A percentile compares a stretch with the other conserved stretches of the same genome.
These are phyloP conservation scores for Sciaenops ocellatus DNA, from an alignment of 2,797 vertebrate genomes.

Conservation along the genomic window DNA sequence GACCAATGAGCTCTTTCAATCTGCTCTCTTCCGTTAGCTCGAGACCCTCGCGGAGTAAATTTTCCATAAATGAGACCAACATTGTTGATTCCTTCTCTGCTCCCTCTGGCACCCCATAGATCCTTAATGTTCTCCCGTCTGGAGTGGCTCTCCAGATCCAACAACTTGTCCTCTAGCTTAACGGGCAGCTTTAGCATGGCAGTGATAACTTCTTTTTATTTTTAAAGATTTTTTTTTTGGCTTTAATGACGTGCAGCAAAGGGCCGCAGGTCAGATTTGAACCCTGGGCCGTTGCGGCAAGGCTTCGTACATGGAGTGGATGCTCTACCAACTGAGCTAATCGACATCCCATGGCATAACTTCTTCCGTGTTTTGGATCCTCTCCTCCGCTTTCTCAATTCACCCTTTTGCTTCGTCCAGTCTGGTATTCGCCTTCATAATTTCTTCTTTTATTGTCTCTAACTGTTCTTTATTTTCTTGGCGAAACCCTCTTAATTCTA, in stretches of 20 bases:
- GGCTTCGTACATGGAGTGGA: too few relatives aligned
- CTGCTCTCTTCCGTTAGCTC: not conserved
- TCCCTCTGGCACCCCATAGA: conserved; percentile 15
- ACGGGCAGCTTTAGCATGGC: conserved; percentile 22
- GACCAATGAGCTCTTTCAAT: conserved; percentile 2
- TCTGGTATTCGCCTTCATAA: not conserved
- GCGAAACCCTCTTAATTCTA: not conserved
- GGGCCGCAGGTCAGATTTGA: too few relatives aligned
- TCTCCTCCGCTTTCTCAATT: conserved; percentile 11
- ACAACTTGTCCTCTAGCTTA: conserved; percentile 20
- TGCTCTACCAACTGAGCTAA: too few relatives aligned
- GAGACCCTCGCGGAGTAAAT: not conserved
- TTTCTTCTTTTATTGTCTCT: conserved; percentile 13
- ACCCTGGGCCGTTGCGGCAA: too few relatives aligned
- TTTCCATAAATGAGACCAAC: conserved; percentile 24
- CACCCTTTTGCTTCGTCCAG: conserved; percentile 12
- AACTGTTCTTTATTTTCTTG: conserved; percentile 16
- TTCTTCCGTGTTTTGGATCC: conserved; percentile 21
- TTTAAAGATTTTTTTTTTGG: too few relatives aligned
- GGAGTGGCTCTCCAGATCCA: conserved; percentile 14
- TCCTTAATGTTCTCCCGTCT: conserved; percentile 33
- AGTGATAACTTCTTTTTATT: conserved; percentile 9
- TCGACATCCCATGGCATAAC: too few relatives aligned
- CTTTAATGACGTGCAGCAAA: too few relatives aligned
- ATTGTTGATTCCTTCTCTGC: not conserved